phyloP scores from a whole-genome alignment of 2,113 vertebrate species.

The Salvator merianae region DNA sequence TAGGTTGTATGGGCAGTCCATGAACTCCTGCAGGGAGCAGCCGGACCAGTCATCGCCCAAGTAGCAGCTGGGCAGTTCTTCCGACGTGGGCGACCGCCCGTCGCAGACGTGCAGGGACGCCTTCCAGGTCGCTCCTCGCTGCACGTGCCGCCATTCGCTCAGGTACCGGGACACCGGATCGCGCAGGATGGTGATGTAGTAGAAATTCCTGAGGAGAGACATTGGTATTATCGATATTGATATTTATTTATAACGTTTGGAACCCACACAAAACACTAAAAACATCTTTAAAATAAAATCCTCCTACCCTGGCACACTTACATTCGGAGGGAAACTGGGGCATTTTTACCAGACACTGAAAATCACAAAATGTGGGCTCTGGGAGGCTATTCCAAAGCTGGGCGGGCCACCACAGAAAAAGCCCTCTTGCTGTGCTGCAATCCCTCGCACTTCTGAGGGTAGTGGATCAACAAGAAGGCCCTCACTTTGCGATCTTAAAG shows the following conservation, averaged over 20 bases:
- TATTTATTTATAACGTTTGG: background rate
- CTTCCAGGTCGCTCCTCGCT: slow-evolving; percentile 95
- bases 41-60: slow-evolving; percentile 95
- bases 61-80: slow-evolving; percentile 95
- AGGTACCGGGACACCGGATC: slow-evolving; percentile 94
- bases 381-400: too few species aligned
- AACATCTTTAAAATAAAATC: too few species aligned
- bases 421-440: too few species aligned
- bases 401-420: too few species aligned
- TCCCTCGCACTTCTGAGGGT: too few species aligned
- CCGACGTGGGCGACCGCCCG: slow-evolving; percentile 87
- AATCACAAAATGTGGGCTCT: too few species aligned
- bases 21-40: slow-evolving; percentile 92
- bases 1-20: slow-evolving; percentile 94
- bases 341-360: too few species aligned
- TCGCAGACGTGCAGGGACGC: slow-evolving; percentile 94
- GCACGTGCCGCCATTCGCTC: slow-evolving; percentile 97
- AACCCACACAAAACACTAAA: too few species aligned
- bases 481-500: too few species aligned
- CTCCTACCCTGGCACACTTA: too few species aligned
- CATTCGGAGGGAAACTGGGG: too few species aligned
- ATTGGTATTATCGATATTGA: slow-evolving; percentile 10
- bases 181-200: slow-evolving; percentile 96
- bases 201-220: slow-evolving; percentile 84
- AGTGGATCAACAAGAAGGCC: too few species aligned